Conservation (phyloP, 2,888 invertebrate species). For the Plusia festucae region DNA sequence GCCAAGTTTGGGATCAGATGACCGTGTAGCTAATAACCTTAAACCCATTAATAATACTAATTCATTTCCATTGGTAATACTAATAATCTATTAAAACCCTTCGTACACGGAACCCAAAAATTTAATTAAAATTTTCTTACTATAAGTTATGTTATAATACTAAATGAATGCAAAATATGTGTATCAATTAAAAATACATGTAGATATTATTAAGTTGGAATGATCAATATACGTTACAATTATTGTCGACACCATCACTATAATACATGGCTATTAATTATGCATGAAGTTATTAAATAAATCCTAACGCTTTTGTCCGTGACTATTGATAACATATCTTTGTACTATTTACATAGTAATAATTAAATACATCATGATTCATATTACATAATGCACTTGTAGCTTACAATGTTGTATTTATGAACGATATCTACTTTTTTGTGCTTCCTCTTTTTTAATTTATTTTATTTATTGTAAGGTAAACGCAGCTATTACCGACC, state of each 20-base stretch:
- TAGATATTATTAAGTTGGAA: constrained; percentile 19
- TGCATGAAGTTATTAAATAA: constrained; percentile 41
- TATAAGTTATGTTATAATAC: not conserved
- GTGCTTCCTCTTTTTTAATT: not conserved
- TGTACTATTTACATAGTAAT: constrained; percentile 47
- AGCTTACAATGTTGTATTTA: constrained; percentile 15
- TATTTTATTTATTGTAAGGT: too few species aligned
- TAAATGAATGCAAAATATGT: constrained; percentile 11
- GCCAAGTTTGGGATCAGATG: too few species aligned
- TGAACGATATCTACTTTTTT: not conserved
- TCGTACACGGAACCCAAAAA: too few species aligned
- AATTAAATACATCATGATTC: constrained; percentile 37
- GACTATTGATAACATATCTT: constrained; percentile 48
- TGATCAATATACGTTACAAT: constrained; percentile 45
- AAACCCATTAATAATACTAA: too few species aligned
- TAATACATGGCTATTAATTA: constrained; percentile 26
- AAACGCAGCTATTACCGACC: too few species aligned
- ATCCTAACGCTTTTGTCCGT: constrained; percentile 45
- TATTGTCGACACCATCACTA: constrained; percentile 36
- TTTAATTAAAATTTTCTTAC: too few species aligned
- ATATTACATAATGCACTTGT: constrained; percentile 20
- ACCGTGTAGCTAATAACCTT: too few species aligned
- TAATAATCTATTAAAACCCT: too few species aligned
- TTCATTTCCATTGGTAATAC: too few species aligned
- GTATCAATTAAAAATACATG: constrained; percentile 26